phyloP scores from a whole-genome alignment of 1,140 invertebrate genomes.

The Listronotus bonariensis region DNA sequence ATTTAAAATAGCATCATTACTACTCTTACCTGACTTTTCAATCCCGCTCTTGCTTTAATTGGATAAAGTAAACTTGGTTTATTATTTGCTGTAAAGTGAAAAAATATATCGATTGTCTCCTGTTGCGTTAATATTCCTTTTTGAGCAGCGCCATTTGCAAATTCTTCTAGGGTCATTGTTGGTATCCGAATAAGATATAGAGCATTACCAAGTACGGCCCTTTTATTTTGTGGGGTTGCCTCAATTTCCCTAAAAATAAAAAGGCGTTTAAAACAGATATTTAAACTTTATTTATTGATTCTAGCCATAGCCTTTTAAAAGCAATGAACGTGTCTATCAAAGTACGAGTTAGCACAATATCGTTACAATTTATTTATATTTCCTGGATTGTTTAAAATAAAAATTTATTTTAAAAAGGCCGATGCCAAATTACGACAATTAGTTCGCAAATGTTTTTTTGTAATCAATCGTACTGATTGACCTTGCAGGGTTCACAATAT shows the following conservation, averaged over 20 bases:
- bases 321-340: no score
- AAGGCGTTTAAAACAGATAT: background rate
- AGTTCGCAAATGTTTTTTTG: no score
- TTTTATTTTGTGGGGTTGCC: slow-evolving; percentile 71
- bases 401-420: no score
- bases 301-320: no score
- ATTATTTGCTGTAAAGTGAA: slow-evolving; percentile 81
- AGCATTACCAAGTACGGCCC: slow-evolving; percentile 74
- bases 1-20: background rate
- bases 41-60: slow-evolving; percentile 77
- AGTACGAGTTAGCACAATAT: no score
- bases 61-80: slow-evolving; percentile 85
- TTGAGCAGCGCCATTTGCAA: slow-evolving; percentile 88
- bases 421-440: no score
- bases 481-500: no score
- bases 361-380: no score
- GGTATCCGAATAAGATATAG: slow-evolving; percentile 87
- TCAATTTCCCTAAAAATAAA: slow-evolving; percentile 67
- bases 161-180: slow-evolving; percentile 88
- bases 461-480: no score
- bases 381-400: no score
- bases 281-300: no score
- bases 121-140: slow-evolving; percentile 84
- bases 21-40: slow-evolving; percentile 79
- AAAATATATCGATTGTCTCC: slow-evolving; percentile 91